Evolutionary conservation across 1,140 invertebrate species (phyloP), one percentile per base, ranked within the genome.

Genomic region (Andricus grossulariae): DNA sequence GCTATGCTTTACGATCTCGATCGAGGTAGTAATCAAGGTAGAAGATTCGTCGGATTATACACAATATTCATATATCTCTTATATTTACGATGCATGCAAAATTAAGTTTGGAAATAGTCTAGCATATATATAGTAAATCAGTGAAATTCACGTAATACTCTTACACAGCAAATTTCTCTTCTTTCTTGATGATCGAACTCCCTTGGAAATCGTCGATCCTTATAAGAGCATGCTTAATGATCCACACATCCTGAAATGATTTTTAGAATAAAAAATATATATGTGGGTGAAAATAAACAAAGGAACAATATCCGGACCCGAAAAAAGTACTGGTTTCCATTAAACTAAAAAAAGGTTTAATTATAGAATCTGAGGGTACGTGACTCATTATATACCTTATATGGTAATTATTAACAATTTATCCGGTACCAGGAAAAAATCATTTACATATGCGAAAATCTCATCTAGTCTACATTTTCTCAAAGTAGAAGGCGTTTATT

Each of bases 1-100:
- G 60, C 16, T 66, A 66, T 66, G 60, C 60, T 66, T 66, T 66
- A 66, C 32, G 60, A 66, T 66, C 60, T 66, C 16, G 25, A 66
- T 66, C 60, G 60, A 66, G 60, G 7, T n/a, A 39, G 12, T 66
- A 39, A 66, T 66, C 60, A 39, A 66, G 39, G n/a, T 66, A 66
- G 32, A 66, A 66, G n/a, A 66, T 66, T 66, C 60, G 10, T 66
- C 32, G 32, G 39, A 39, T 21, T 66, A 66, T 66, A 7, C 32
- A 32, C 25, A 66, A 11, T 45, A 8, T 45, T 45, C n/a, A 45
- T 66, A 39, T 39, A 60, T 15, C 57, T 66, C n/a, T n/a, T 66
- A 66, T 66, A 39, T 66, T 16, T 66, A 32, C 25, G 15, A 60
- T 4, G 32, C 60, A 66, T 66, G 32, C 39, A 39, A 39, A 66